A percentile compares a stretch with the other conserved stretches of the same genome.
Conservation (phyloP, 2,113 vertebrate species). For the Pygoscelis adeliae region DNA sequence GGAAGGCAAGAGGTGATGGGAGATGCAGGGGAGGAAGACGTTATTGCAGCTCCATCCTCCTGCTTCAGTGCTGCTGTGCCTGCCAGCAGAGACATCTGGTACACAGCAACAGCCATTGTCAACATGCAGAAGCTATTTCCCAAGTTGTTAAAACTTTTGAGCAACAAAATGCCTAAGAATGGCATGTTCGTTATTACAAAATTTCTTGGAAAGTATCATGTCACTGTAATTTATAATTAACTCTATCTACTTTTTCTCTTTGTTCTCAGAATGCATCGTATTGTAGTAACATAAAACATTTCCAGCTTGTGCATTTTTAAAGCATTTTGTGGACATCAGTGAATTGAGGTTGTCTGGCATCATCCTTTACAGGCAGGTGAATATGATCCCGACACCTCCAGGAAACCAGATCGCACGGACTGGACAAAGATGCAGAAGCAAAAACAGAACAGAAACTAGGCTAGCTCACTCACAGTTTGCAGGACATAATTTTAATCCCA, state of each 20-base stretch:
- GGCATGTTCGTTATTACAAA: no score
- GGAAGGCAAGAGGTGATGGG: not conserved
- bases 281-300: not conserved
- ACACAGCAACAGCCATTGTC: not conserved
- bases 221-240: not conserved
- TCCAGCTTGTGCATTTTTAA: not conserved
- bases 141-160: not conserved
- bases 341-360: no score
- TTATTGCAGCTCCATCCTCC: not conserved
- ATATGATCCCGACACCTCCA: no score
- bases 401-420: not conserved
- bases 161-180: not conserved
- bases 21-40: not conserved
- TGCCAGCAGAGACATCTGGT: not conserved
- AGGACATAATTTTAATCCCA: not conserved
- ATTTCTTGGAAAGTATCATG: not conserved
- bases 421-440: not conserved
- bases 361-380: no score
- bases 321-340: no score
- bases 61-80: accelerated
- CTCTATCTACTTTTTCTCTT: not conserved
- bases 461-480: not conserved
- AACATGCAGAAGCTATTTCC: accelerated
- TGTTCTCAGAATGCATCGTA: not conserved
- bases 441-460: not conserved